A percentile compares a stretch with the other conserved stretches of the same genome.
These are phyloP conservation scores for Nephrotoma flavescens DNA, from an alignment of 2,888 invertebrate species.

Conservation along the genomic window DNA sequence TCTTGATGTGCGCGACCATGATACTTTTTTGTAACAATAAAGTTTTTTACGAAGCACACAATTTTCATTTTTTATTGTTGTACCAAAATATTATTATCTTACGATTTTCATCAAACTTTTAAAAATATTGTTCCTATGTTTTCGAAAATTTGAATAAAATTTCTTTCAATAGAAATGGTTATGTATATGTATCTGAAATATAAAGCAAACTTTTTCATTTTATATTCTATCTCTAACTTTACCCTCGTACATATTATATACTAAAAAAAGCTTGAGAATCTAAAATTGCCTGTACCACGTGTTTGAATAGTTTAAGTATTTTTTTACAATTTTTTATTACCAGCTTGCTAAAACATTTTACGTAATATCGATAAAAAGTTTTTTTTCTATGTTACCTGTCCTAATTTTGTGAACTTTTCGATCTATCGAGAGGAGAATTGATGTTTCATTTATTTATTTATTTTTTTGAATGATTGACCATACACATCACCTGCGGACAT, in stretches of 20 bases:
- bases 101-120: not conserved
- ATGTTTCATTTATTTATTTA: not conserved
- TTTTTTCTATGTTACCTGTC: not conserved
- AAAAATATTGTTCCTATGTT: not conserved
- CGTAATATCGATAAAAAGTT: not conserved
- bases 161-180: not conserved
- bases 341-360: constrained; percentile 2
- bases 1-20: too few species aligned
- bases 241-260: not conserved
- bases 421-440: not conserved
- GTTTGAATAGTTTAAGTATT: not conserved
- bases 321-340: not conserved
- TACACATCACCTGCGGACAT: not conserved
- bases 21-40: not conserved
- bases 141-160: not conserved
- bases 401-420: not conserved
- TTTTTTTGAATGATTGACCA: not conserved
- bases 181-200: not conserved
- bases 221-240: not conserved
- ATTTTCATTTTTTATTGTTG: not conserved
- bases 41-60: not conserved
- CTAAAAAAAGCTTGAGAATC: not conserved
- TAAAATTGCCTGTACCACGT: not conserved
- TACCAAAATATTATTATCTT: not conserved
- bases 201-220: not conserved